Evolutionary conservation across 2,797 vertebrate genomes (phyloP), one percentile per base, ranked within the genome.

Genomic region (Taeniopygia guttata): DNA sequence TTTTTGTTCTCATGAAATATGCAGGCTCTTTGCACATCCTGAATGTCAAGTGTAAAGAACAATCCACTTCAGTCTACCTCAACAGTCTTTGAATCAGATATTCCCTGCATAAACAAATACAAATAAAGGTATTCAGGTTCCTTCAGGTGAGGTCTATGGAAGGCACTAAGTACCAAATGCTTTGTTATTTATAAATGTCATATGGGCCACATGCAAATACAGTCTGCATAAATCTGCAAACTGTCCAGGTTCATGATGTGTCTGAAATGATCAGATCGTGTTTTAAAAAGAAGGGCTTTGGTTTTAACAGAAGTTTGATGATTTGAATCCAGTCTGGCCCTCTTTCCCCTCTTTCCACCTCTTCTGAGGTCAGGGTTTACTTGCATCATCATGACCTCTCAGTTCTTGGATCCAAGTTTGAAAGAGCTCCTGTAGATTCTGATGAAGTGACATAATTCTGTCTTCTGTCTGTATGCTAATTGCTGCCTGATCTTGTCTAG

Each of bases 351-450:
- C 46, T 64, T 89, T 84, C 67, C 30, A 34, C 27, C 20, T 72
- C 25, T 45, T 64, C 7, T 16, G 42, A 16, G 38, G 54, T 84
- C 73, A 66, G 59, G 62, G 38, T 46, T 79, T 86, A 64, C 58
- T 64, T 82, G 59, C 38, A 46, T 66, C 36, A 36, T 40, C 16
- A 7, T 7, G 26, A 51, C 54, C 32, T 67, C 32, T 79, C 67
- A 49, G 34, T 90, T 85, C 78, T 82, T 73, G 82, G 68, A 80
- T 93, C 81, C 73, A 79, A 87, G 83, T 48, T 56, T 87, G 86
- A 95, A 97, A 96, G 96, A 96, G 95, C 96, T 97, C 96, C 97
- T 95, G 74, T 95, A 97, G 96, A 89, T 84, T 95, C 93, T 48
- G 66, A 91, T 79, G 90, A 68, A 70, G 59, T 66, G 73, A 76